Base-by-base conservation (phyloP, 2,797 vertebrate genomes). In the Siniperca obscura region DNA sequence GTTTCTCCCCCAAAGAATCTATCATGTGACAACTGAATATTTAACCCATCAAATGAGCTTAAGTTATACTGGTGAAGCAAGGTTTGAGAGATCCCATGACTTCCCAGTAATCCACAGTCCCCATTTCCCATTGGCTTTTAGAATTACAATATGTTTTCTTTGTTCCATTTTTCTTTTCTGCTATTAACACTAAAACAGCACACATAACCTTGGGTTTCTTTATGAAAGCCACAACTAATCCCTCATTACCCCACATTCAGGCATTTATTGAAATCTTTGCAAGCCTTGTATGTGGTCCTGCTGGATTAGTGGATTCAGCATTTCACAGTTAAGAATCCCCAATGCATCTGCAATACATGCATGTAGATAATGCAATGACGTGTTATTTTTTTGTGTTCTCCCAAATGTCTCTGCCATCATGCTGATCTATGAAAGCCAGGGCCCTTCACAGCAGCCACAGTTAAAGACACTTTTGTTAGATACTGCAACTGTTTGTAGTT, bases 11-110 rank as follows among this genome's bases (percentile, higher is more conserved):
- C 64, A 81, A 84, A 91, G 82, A 89, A 85, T 81, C 86, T 62
- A 80, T 92, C 95, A 96, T 95, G 95, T 96, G 95, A 96, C 91
- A 84, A 78, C 75, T 90, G 87, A 95, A 92, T 93, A 86, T 85
- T 93, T 89, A 92, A 94, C 86, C 93, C 85, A 89, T 94, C 93
- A 94, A 94, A 95, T 90, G 84, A 95, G 95, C 94, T 95, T 95
- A 95, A 76, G 48, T 87, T 92, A 87, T 85, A 82, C 81, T 76
- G 67, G 68, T 71, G 82, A 91, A 80, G 87, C 78, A 90, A 89
- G 89, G 86, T 93, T 92, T 64, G 53, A 78, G 80, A 85, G 86
- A 91, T 95, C 95, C 93, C 94, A 92, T 96, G 95, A 95, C 93
- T 94, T 81, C 68, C 80, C 80, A 83, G 84, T 94, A 96, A 94